Evolutionary conservation across 2,888 invertebrate species (phyloP), one percentile per base, ranked within the genome.

Genomic region (Byasa hedistus): DNA sequence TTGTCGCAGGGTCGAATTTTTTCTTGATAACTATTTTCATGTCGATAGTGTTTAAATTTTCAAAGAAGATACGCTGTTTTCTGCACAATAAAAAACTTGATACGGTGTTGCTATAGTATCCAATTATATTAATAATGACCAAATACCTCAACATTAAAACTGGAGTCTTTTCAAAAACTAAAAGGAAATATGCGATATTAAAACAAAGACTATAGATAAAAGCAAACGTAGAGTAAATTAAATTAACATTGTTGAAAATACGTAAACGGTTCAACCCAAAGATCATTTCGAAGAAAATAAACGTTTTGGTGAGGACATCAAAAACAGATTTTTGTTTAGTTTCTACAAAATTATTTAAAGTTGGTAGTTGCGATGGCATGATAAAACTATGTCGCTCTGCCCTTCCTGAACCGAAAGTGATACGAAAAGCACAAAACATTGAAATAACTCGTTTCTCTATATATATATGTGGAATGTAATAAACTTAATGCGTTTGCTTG

Each of bases 41-140:
- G 17, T 64, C 64, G 24, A 64, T 24, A 15, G 23, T 17, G 5
- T 58, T 64, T 24, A 64, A 10, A n/a, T 58, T 36, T 12, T 54
- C 54, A 39, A 24, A 64, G 24, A 64, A 58, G 21, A 24, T 0
- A 2, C 24, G 52, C 19, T 54, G 7, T 64, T 58, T 64, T 0
- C 52, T 54, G n/a, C 22, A 58, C 7, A 39, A 39, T 8, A 58
- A 1, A 59, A 54, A 58, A n/a, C 52, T 54, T 21, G 24, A 3
- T 54, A 58, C 17, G 24, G 24, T 58, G 24, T 15, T 52, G 7
- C 7, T 39, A n/a, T 36, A 21, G 39, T 54, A 58, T 1, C 1
- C 15, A 7, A 15, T 15, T 32, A 58, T 0, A 10, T 59, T 44
- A n/a, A 24, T 8, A 15, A 17, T 17, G 17, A 24, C 3, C 39